phyloP scores from a whole-genome alignment of 2,888 invertebrate species.

The Acronicta alni region DNA sequence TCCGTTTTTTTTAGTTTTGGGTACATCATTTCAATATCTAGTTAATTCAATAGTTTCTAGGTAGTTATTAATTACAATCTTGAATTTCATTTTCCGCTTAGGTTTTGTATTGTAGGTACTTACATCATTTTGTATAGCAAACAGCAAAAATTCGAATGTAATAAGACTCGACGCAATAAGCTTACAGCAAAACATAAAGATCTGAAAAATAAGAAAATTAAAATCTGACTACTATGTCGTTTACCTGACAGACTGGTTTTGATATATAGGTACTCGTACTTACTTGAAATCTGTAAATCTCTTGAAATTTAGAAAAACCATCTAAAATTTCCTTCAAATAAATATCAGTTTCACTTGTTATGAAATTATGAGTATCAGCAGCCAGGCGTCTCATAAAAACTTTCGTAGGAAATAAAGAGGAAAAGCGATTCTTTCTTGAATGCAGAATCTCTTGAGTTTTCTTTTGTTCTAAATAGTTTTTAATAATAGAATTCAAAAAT shows the following conservation, averaged over 20 bases:
- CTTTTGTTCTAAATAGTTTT: slow-evolving; percentile 62
- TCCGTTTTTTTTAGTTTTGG: too few species aligned
- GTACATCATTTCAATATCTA: too few species aligned
- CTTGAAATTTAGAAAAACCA: slow-evolving; percentile 61
- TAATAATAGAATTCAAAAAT: slow-evolving; percentile 70
- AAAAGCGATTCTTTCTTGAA: slow-evolving; percentile 17
- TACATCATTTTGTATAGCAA: slow-evolving; percentile 66
- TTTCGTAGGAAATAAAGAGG: slow-evolving; percentile 44
- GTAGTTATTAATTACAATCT: too few species aligned
- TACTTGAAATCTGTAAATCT: slow-evolving; percentile 67
- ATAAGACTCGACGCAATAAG: slow-evolving; percentile 62
- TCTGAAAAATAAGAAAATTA: slow-evolving; percentile 58
- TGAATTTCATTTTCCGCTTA: too few species aligned
- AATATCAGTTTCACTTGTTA: slow-evolving; percentile 59
- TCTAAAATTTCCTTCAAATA: slow-evolving; percentile 65
- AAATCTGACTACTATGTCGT: background rate
- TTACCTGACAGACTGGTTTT: too few species aligned
- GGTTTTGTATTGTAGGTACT: slow-evolving; percentile 43
- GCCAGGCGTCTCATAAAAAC: slow-evolving; percentile 60
- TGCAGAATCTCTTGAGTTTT: slow-evolving; percentile 20
- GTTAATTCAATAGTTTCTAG: too few species aligned
- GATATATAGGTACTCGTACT: slow-evolving; percentile 6
- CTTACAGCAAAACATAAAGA: slow-evolving; percentile 66
- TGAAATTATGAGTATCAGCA: slow-evolving; percentile 63
- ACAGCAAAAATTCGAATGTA: slow-evolving; percentile 65